Evolutionary conservation across 1,140 invertebrate genomes (phyloP).

Genomic region (Pantala flavescens): DNA sequence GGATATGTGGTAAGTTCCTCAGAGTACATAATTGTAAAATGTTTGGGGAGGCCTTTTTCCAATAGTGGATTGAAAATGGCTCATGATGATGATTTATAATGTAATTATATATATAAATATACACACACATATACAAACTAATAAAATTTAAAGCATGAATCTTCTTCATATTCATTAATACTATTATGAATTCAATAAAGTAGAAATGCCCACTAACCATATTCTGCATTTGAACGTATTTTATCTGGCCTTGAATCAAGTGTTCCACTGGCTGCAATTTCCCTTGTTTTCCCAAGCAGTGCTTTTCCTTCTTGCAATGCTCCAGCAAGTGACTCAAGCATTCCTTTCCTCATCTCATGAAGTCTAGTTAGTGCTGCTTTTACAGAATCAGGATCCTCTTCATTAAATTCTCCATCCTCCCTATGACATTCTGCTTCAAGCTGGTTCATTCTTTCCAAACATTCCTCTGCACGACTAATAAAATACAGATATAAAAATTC

Average conservation of each 20-base stretch:
- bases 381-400: conserved; percentile 53
- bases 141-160: too few relatives aligned
- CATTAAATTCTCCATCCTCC: conserved; percentile 33
- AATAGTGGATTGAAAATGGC: too few relatives aligned
- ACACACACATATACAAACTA: too few relatives aligned
- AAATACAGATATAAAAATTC: background rate
- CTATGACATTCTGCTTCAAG: conserved; percentile 51
- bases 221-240: conserved; percentile 50
- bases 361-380: conserved; percentile 51
- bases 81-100: too few relatives aligned
- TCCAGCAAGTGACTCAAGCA: conserved; percentile 64
- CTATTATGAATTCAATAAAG: too few relatives aligned
- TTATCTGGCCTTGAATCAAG: conserved; percentile 62
- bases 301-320: conserved; percentile 68
- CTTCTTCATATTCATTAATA: too few relatives aligned
- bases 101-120: too few relatives aligned
- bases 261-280: conserved; percentile 52
- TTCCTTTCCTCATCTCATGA: conserved; percentile 51
- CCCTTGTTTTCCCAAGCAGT: conserved; percentile 56
- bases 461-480: conserved; percentile 53
- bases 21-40: too few relatives aligned
- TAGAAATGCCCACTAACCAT: conserved; percentile 37
- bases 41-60: too few relatives aligned
- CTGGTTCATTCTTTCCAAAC: conserved; percentile 54
- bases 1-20: too few relatives aligned